These are phyloP conservation scores for Epizoanthus rinbou DNA, from an alignment of 92 coral and sea anemone genomes.

Conservation along the genomic window DNA sequence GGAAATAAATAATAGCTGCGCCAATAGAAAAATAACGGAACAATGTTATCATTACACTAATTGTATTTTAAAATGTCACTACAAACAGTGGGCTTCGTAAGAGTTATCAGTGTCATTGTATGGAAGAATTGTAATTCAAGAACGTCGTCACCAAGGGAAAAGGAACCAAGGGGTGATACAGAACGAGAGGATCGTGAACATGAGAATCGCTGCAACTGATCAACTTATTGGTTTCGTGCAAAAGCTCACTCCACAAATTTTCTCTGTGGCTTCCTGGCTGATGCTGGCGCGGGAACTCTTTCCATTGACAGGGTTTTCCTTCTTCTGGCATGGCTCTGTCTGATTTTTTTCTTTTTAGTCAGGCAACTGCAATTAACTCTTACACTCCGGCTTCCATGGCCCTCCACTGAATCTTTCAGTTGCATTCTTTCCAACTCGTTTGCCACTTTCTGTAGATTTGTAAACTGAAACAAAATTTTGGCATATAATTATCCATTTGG, in stretches of 20 bases:
- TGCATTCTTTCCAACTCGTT: constrained; percentile 4
- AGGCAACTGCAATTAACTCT: not conserved
- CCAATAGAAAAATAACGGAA: not conserved
- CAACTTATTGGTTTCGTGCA: too few species aligned
- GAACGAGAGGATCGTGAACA: constrained; percentile 10
- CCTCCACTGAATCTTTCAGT: constrained; percentile 1
- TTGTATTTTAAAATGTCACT: constrained; percentile 3
- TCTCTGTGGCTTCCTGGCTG: constrained; percentile 8
- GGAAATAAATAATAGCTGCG: constrained; percentile 9
- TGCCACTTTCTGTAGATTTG: constrained; percentile 4
- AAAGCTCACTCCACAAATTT: not conserved
- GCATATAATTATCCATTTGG: not conserved
- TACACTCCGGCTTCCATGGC: not conserved
- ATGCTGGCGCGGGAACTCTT: constrained; percentile 4
- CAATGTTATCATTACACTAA: constrained; percentile 1
- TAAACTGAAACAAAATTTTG: not conserved
- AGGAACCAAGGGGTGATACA: constrained; percentile 5
- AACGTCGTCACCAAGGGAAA: constrained; percentile 7
- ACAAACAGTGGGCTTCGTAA: constrained; percentile 3
- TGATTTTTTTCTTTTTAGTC: constrained; percentile 5
- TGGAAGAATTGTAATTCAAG: too few species aligned
- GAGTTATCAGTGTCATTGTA: not conserved
- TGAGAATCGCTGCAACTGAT: not conserved
- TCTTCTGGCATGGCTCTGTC: constrained; percentile 1
- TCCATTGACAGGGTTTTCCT: constrained; percentile 13